These are phyloP conservation scores for Eciton burchellii DNA, from an alignment of 1,140 invertebrate species.

Conservation along the genomic window DNA sequence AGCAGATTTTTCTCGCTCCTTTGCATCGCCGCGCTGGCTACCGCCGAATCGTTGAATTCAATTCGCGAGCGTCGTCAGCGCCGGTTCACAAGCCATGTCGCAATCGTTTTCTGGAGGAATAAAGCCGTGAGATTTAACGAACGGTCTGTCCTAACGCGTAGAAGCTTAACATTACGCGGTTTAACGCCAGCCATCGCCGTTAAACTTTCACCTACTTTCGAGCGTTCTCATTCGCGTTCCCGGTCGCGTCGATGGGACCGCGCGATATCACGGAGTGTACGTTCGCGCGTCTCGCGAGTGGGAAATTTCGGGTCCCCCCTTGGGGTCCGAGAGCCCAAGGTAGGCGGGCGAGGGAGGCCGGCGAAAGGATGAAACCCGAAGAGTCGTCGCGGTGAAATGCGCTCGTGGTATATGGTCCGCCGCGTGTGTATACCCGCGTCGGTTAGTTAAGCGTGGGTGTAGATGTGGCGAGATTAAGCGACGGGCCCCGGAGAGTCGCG, in stretches of 20 bases:
- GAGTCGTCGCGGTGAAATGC: slow-evolving; percentile 67
- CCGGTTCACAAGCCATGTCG: no score
- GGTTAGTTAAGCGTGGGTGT: slow-evolving; percentile 78
- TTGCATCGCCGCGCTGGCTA: background rate
- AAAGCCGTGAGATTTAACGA: no score
- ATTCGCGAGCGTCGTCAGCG: background rate
- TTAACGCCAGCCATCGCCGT: no score
- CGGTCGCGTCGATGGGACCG: background rate
- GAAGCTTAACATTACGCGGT: background rate
- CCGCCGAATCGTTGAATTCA: no score
- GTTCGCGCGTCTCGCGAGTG: background rate
- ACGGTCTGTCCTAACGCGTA: no score
- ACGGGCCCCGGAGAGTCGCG: slow-evolving; percentile 74
- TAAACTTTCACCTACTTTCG: slow-evolving; percentile 11
- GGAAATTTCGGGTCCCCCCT: slow-evolving; percentile 41
- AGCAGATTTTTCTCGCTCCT: slow-evolving; percentile 28
- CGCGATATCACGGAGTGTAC: slow-evolving; percentile 24
- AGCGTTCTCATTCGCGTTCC: background rate
- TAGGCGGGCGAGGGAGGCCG: slow-evolving; percentile 59
- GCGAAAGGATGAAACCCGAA: slow-evolving; percentile 67
- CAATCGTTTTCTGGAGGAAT: no score
- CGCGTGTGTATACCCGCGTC: slow-evolving; percentile 61
- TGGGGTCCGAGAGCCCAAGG: background rate
- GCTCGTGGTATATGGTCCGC: slow-evolving; percentile 43
- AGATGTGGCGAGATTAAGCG: slow-evolving; percentile 78